Conservation (phyloP, 2,888 invertebrate species). For the Ditula angustiorana region DNA sequence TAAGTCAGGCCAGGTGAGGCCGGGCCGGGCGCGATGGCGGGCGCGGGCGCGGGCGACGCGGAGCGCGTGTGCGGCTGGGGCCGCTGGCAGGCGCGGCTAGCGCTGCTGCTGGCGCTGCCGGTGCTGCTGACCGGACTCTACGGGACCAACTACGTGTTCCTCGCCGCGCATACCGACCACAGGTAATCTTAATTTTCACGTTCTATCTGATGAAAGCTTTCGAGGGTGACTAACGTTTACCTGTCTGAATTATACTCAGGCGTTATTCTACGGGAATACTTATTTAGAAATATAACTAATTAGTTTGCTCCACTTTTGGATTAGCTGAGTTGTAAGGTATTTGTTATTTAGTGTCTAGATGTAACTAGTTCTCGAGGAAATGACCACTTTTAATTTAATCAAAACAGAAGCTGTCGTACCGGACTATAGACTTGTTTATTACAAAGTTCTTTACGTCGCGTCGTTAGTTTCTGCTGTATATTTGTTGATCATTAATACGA, state of each 20-base stretch:
- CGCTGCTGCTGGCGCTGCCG: conserved; percentile 75
- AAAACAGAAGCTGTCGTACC: neutral
- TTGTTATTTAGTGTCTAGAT: too few species aligned
- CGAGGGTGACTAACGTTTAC: neutral
- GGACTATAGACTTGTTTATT: too few species aligned
- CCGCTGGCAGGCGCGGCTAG: conserved; percentile 75
- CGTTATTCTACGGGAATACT: too few species aligned
- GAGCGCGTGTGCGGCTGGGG: conserved; percentile 62
- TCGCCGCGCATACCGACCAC: conserved; percentile 71
- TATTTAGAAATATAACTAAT: too few species aligned
- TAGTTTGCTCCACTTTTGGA: neutral
- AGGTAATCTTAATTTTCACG: conserved; percentile 59
- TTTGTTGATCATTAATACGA: too few species aligned
- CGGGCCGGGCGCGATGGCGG: conserved; percentile 7
- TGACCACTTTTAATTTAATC: neutral
- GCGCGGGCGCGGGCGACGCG: conserved; percentile 13
- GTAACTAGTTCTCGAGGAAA: neutral
- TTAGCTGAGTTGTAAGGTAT: too few species aligned
- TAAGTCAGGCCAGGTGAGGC: neutral
- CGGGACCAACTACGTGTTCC: conserved; percentile 80
- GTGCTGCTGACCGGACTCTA: conserved; percentile 76
- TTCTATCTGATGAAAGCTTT: neutral
- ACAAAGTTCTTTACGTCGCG: too few species aligned
- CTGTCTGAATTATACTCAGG: neutral
- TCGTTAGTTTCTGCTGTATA: too few species aligned